Conservation (phyloP, 2,888 invertebrate species). For the Emmelina monodactyla region DNA sequence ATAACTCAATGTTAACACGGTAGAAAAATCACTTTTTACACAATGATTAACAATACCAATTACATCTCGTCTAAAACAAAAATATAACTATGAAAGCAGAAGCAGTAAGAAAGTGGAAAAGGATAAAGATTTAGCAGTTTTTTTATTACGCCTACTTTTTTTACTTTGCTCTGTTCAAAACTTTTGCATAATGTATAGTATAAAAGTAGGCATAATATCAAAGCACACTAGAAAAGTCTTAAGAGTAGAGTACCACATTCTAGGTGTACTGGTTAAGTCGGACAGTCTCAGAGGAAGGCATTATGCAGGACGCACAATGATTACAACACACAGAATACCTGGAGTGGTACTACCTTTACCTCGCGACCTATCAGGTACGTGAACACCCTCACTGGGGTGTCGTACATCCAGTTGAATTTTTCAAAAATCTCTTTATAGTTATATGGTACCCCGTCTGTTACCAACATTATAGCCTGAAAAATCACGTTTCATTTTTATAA, state of each 20-base stretch:
- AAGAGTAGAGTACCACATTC: constrained; percentile 54
- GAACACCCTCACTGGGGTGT: constrained; percentile 92
- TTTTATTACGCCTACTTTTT: too few species aligned
- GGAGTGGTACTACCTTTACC: constrained; percentile 69
- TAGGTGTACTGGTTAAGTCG: constrained; percentile 47
- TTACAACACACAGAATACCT: constrained; percentile 64
- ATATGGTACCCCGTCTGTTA: constrained; percentile 98
- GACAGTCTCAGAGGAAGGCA: constrained; percentile 47
- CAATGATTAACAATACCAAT: too few species aligned
- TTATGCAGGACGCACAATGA: constrained; percentile 65
- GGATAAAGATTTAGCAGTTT: too few species aligned
- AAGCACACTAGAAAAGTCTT: constrained; percentile 22
- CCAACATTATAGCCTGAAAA: constrained; percentile 94
- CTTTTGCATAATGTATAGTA: too few species aligned
- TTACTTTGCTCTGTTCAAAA: too few species aligned
- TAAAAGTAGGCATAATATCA: too few species aligned
- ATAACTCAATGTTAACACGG: too few species aligned
- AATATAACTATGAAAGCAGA: too few species aligned
- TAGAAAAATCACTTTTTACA: too few species aligned
- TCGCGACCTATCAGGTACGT: constrained; percentile 97
- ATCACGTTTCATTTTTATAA: too few species aligned
- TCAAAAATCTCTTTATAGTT: constrained; percentile 93
- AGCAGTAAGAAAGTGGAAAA: too few species aligned
- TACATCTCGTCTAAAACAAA: too few species aligned
- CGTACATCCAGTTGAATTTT: constrained; percentile 83